Evolutionary conservation across 1,140 invertebrate genomes (phyloP).

Genomic region (Doryteuthis pealeii): DNA sequence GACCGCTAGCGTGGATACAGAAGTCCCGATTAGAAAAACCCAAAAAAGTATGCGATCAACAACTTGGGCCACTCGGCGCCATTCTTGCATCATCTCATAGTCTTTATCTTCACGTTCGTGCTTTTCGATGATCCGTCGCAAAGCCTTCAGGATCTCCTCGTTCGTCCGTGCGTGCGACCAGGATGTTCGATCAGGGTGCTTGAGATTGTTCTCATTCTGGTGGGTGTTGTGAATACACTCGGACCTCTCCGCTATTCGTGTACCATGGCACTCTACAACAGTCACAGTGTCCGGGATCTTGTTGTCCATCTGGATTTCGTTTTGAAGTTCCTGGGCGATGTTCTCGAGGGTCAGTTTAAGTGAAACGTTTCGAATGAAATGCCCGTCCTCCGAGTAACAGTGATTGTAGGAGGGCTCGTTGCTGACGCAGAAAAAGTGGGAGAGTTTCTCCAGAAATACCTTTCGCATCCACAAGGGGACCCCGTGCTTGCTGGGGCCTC

Average conservation of each 20-base stretch:
- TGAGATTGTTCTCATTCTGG: not conserved
- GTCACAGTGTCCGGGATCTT: conserved; percentile 15
- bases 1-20: conserved; percentile 62
- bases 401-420: conserved; percentile 17
- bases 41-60: conserved; percentile 67
- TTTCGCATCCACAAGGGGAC: conserved; percentile 49
- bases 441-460: conserved; percentile 39
- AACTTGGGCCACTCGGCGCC: conserved; percentile 64
- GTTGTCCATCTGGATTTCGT: conserved; percentile 44
- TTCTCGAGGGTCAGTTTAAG: conserved; percentile 51
- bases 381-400: conserved; percentile 23
- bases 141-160: conserved; percentile 48
- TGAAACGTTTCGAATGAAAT: conserved; percentile 40
- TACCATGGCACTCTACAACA: conserved; percentile 13
- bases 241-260: conserved; percentile 2
- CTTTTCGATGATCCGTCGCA: conserved; percentile 49
- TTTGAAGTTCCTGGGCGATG: conserved; percentile 50
- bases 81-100: conserved; percentile 62
- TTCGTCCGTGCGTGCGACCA: conserved; percentile 32
- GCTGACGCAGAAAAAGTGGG: conserved; percentile 23
- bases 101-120: conserved; percentile 40
- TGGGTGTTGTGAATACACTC: not conserved
- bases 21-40: conserved; percentile 64
- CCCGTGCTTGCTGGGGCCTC: conserved; percentile 44
- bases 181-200: not conserved